Base-by-base conservation (phyloP, 1,140 invertebrate species). In the Pinna nobilis region DNA sequence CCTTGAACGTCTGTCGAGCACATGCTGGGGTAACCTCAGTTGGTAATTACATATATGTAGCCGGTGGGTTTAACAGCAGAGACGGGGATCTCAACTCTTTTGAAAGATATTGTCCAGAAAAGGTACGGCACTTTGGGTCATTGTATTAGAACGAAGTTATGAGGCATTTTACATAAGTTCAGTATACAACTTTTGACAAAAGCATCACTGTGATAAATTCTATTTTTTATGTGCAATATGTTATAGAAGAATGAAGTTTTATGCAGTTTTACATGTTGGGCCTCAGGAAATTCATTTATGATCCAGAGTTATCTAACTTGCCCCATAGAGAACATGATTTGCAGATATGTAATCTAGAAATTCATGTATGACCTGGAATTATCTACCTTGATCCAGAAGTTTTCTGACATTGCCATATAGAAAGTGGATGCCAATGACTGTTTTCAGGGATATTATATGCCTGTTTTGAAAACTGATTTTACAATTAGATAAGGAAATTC, bases 1-100 rank as follows among this genome's bases (percentile, higher is more conserved):
- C 93, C 13, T 95, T 97, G 94, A 90, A 93, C 23, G 93, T 92
- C 32, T 93, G 93, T 6, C 91, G 96, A 49, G 94, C 93, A 69
- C 95, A 97, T 90, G 95, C 97, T 91, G 95, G 95, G 15, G 93
- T 96, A n/a, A 93, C 94, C 20, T 93, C 96, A 39, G 88, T 97
- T 3, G 94, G 95, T 88, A 93, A 93, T 59, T 92, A 92, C 82
- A 87, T 95, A 5, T 95, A 94, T 87, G 95, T 95, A 32, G 93
- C 97, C 60, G 95, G 95, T 23, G 95, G 96, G 9, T 95, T 93
- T 79, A 95, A 94, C 87, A 93, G 93, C 78, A 92, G 93, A 71
- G 92, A 94, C 81, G 79, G 75, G 0, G 93, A 95, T 66, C 91
- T 97, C 1, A 91, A 91, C 73, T 94, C 94, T 15, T 95, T 97